Conservation (phyloP, 2,888 invertebrate species). For the Keiferia lycopersicella region DNA sequence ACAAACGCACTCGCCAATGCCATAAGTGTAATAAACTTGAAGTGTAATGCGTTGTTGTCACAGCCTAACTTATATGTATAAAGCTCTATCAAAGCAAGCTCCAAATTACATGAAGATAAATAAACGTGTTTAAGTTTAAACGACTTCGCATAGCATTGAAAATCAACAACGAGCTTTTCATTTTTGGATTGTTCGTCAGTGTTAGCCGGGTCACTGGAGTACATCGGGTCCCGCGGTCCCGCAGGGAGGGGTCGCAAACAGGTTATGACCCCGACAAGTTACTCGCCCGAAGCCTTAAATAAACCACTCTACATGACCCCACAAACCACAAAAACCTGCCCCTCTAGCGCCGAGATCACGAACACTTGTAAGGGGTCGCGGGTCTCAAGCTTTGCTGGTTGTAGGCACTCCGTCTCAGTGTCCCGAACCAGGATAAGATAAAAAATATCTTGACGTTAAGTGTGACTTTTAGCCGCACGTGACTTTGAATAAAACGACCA, state of each 20-base stretch:
- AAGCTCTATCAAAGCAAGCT: too few species aligned
- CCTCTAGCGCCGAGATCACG: slow-evolving; percentile 33
- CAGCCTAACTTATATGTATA: too few species aligned
- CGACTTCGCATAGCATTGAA: slow-evolving; percentile 16
- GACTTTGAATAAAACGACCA: slow-evolving; percentile 43
- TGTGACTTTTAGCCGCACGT: slow-evolving; percentile 54
- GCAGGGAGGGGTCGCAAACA: slow-evolving; percentile 79
- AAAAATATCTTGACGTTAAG: slow-evolving; percentile 66
- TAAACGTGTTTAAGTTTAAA: too few species aligned
- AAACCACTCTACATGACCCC: slow-evolving; percentile 60
- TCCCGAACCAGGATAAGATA: slow-evolving; percentile 76
- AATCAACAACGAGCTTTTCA: slow-evolving; percentile 16
- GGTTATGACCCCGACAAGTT: slow-evolving; percentile 81
- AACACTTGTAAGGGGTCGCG: slow-evolving; percentile 20
- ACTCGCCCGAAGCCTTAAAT: slow-evolving; percentile 73
- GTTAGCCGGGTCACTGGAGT: slow-evolving; percentile 67
- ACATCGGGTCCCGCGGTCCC: slow-evolving; percentile 65
- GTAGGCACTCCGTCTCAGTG: slow-evolving; percentile 60
- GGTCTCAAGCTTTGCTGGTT: slow-evolving; percentile 51
- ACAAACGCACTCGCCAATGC: too few species aligned
- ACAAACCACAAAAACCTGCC: slow-evolving; percentile 44
- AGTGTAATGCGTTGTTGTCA: too few species aligned
- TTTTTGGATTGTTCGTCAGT: slow-evolving; percentile 55
- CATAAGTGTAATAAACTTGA: too few species aligned
- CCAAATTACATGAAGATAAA: too few species aligned